Conservation (phyloP, 2,888 invertebrate species). For the Epiperipatus broadwayi region DNA sequence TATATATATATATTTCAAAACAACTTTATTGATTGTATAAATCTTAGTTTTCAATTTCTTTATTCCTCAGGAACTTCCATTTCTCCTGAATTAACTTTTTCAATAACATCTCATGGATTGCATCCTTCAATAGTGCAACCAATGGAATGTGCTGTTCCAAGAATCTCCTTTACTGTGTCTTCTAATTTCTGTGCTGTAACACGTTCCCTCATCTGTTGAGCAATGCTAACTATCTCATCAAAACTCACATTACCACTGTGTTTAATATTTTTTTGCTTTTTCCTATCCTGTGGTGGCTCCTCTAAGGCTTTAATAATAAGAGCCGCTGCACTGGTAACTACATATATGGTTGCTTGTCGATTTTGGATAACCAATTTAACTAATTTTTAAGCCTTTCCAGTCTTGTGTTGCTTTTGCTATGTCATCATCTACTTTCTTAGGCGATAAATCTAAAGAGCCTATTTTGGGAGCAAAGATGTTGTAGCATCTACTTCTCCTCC, state of each 20-base stretch:
- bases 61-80: conserved; percentile 57
- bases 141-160: conserved; percentile 58
- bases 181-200: conserved; percentile 83
- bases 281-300: conserved; percentile 93
- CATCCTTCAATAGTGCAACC: conserved; percentile 37
- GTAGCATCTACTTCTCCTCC: conserved; percentile 99
- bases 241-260: conserved; percentile 89
- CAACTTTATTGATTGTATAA: too few relatives aligned
- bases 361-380: conserved; percentile 93
- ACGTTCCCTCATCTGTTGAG: conserved; percentile 74
- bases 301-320: conserved; percentile 93
- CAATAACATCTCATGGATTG: conserved; percentile 78
- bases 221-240: conserved; percentile 77
- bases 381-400: conserved; percentile 98
- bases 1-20: too few relatives aligned
- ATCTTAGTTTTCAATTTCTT: too few relatives aligned
- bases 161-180: conserved; percentile 83
- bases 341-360: conserved; percentile 86
- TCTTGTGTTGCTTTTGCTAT: conserved; percentile 96
- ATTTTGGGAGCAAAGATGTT: conserved; percentile 94
- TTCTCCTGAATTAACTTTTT: conserved; percentile 66
- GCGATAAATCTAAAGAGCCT: conserved; percentile 97
- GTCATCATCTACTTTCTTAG: conserved; percentile 99
- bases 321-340: conserved; percentile 93
- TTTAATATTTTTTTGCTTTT: too few relatives aligned